Evolutionary conservation across 1,140 invertebrate genomes (phyloP), one percentile per base, ranked within the genome.

Genomic region (Drosophila rufa): DNA sequence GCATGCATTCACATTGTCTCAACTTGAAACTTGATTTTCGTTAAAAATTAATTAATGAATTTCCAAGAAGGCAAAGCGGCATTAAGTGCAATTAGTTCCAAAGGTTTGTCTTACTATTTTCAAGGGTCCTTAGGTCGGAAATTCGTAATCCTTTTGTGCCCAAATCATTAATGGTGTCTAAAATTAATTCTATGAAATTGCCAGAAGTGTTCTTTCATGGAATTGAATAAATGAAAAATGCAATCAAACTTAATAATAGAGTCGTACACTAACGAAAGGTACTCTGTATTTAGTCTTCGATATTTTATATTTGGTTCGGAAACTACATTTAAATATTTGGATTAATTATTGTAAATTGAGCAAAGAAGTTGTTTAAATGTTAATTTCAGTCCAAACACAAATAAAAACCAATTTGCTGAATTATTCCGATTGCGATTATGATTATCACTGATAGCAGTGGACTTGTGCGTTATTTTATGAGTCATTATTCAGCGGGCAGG

Each of bases 381-480:
- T 11, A 22, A 2, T 12, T 17, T 50, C 14, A 25, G 33, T 50
- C 19, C 7, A 27, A 42, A 12, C 33, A 53, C 53, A 53, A 69
- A 69, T 45, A 46, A 42, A 38, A n/a, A 15, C 7, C 17, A 51
- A 25, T 11, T 33, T 62, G 30, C 66, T 62, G 30, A 62, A 38
- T 69, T 48, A 69, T 19, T 22, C 15, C 38, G 66, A 68, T 27
- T 53, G 22, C 55, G 22, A 48, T 36, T 42, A 38, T 47, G 36
- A 58, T 30, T 25, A 59, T 56, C 25, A 58, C 17, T 45, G 58
- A 69, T 50, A 42, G 65, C 14, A 12, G 22, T 46, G 9, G 40
- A 55, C 38, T 43, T 25, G 7, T 17, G n/a, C 40, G 25, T 45
- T 48, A 11, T 30, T 33, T 58, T 58, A 47, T 58, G 9, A 36